Evolutionary conservation across 2,113 vertebrate species (phyloP), one percentile per base, ranked within the genome.

Genomic region (Dolichallabes microphthalmus): DNA sequence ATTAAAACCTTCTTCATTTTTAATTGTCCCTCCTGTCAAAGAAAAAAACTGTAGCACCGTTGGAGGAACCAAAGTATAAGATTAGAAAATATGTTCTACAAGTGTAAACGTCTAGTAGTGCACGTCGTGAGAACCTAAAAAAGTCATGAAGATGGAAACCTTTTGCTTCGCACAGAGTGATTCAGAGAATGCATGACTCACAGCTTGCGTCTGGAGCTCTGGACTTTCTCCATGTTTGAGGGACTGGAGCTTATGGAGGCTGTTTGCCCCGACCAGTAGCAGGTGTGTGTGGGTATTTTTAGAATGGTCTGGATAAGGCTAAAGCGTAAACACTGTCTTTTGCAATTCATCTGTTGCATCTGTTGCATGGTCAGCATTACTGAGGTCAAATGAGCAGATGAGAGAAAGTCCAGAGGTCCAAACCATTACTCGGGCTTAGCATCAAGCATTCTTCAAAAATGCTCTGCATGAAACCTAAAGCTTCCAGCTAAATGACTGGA

Each of bases 281-380:
- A 86, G 86, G 84, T 89, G 88, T 87, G 79, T 64, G 52, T 8
- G 53, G 19, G 63, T 88, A 88, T 88, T 84, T 88, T 88, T 86
- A 86, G 87, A 84, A 55, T 35, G 58, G 15, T 84, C 77, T 71
- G 27, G 12, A 83, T 12, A 83, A 53, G 74, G 64, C 15, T 64
- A 60, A 45, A 82, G 84, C 75, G 58, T 86, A 82, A 85, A 86
- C 82, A 82, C 39, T 80, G 52, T 71, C n/a, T 71, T 75, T 86
- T 74, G 75, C 79, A 82, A 63, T 84, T 88, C 69, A 53, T 86
- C 82, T 39, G 60, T 60, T 63, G 73, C 58, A 81, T 88, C 74
- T 84, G 82, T 86, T 66, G 85, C 69, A 69, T 66, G 79, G 85
- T 84, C 82, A 85, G 87, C 82, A 61, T 63, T 80, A 83, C 76